Base-by-base conservation (phyloP, 2,888 invertebrate genomes). In the Danaus chrysippus region DNA sequence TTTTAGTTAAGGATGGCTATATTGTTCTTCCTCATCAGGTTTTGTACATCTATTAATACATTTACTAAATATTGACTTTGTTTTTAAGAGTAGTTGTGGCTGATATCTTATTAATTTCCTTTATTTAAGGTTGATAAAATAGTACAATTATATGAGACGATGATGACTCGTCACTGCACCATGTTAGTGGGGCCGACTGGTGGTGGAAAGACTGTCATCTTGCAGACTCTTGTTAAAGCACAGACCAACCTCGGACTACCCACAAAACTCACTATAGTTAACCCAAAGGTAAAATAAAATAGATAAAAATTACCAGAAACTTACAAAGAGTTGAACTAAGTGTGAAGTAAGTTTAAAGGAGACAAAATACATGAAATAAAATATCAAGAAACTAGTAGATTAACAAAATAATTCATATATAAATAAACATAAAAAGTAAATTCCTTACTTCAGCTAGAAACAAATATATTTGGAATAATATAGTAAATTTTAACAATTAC, bases 151-250 rank as follows among this genome's bases (percentile, higher is more conserved):
- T 97, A 97, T 79, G 97, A 98, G 89, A 97, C 97, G 0, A 97
- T 98, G 97, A 96, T 97, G 96, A 97, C 96, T 0, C 93, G 97
- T 44, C 97, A 98, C 86, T 97, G 96, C 58, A 94, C 95, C 3
- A 98, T 98, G 97, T 83, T 98, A 67, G 96, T 98, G 3, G 98
- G 98, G 0, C 97, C 97, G 17, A 98, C 98, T 5, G 97, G 98
- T 34, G 97, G 97, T 23, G 98, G 98, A 15, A 98, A 98, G 90
- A 93, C 96, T 1, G 96, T 97, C 44, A 95, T 98, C 42, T 93
- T 97, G 67, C 93, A 95, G 71, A 93, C 94, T 1, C 86, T 98
- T 53, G 93, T 95, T 68, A 94, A 94, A 74, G 94, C 97, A 11
- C 97, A 97, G 83, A 94, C 93, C 55, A 84, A 93, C 69, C 85